A percentile compares a stretch with the other conserved stretches of the same genome.
These are phyloP conservation scores for Molossus molossus DNA, from an alignment of 2,797 vertebrate genomes.

Conservation along the genomic window DNA sequence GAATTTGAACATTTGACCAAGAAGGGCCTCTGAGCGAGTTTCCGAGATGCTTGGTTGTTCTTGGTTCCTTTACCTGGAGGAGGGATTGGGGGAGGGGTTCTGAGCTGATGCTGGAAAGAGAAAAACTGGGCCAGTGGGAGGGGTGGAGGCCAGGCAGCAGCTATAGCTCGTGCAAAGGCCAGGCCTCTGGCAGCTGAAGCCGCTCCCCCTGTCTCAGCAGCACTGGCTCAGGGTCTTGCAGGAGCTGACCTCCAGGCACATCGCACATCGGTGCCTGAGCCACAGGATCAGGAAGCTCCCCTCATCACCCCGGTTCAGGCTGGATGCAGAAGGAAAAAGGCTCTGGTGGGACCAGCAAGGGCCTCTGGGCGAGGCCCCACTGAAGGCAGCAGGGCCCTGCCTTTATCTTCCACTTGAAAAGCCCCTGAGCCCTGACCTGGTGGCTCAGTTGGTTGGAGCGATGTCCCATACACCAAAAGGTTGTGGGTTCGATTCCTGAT, in stretches of 20 bases:
- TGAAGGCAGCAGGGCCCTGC: background rate
- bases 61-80: background rate
- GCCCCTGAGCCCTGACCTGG: background rate
- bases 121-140: background rate
- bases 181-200: background rate
- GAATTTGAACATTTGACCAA: conserved; percentile 95
- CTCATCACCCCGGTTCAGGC: background rate
- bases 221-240: background rate
- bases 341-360: background rate
- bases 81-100: background rate
- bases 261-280: background rate
- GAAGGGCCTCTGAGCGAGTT: conserved; percentile 92
- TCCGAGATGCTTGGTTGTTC: background rate
- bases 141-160: background rate
- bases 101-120: background rate
- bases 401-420: background rate
- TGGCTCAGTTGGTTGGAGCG: background rate
- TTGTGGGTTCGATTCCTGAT: background rate
- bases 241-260: background rate
- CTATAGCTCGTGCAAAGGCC: fast-evolving
- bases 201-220: background rate
- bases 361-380: background rate
- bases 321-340: background rate
- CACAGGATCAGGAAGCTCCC: background rate
- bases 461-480: background rate